Evolutionary conservation across 2,888 invertebrate species (phyloP), one percentile per base, ranked within the genome.

Genomic region (Adineta ricciae): DNA sequence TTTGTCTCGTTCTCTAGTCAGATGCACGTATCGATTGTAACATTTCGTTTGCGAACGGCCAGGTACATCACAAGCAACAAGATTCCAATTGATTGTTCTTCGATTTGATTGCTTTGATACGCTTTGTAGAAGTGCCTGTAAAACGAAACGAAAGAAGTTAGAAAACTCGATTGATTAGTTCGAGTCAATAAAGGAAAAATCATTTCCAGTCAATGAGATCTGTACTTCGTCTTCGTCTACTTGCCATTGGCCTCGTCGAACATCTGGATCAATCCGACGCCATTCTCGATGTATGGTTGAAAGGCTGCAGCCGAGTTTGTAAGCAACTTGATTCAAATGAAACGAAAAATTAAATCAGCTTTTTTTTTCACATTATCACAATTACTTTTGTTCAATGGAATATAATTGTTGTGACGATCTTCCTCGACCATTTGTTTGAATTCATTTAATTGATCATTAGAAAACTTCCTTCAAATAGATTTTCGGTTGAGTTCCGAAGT

Each of bases 141-240:
- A 32, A n/a, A 11, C 8, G 46, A 46, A 46, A 46, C 8, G 46
- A 46, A 46, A 46, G 11, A 46, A n/a, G n/a, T 64, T 2, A 64
- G 3, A 32, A 64, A 11, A 27, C 14, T 54, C 21, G 9, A 21
- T 54, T n/a, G n/a, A 54, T 54, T 54, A 54, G 24, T 54, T n/a
- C 21, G n/a, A 54, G 5, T n/a, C 2, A 54, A 54, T n/a, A 54
- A 21, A 5, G n/a, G 46, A 54, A 54, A 54, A 54, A 52, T 52
- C 24, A n/a, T 54, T 54, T 54, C 8, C 7, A 7, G n/a, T 54
- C n/a, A 7, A 54, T n/a, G 21, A n/a, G 24, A 56, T 56, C 38
- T 38, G 36, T 78, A 78, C 78, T 78, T 78, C 41, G n/a, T 78
- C 78, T 78, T 78, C 78, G 21, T 78, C 78, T 78, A 78, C 38